A percentile compares a stretch with the other conserved stretches of the same genome.
Conservation (phyloP, 2,888 invertebrate genomes). For the Erannis defoliaria region DNA sequence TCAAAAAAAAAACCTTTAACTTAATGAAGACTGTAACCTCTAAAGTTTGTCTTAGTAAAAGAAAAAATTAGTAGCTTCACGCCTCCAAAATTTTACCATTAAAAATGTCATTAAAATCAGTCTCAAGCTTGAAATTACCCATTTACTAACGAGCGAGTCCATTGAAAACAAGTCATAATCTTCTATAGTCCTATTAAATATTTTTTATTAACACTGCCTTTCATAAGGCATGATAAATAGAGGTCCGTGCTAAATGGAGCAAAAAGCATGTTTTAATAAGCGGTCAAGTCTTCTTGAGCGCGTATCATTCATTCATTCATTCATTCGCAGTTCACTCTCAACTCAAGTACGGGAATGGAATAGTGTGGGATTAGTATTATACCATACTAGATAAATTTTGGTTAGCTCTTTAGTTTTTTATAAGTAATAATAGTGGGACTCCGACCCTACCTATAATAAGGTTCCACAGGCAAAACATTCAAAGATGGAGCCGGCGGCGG, state of each 20-base stretch:
- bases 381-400: too few species aligned
- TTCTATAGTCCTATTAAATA: slow-evolving; percentile 47
- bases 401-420: too few species aligned
- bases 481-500: too few species aligned
- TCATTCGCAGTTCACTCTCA: not conserved
- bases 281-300: slow-evolving; percentile 36
- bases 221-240: slow-evolving; percentile 50
- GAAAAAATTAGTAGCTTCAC: not conserved
- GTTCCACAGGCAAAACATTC: too few species aligned
- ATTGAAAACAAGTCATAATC: slow-evolving; percentile 29
- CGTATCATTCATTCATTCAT: slow-evolving; percentile 2
- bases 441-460: too few species aligned
- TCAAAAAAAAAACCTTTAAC: too few species aligned
- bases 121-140: slow-evolving; percentile 26
- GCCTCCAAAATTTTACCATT: slow-evolving; percentile 2
- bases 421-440: too few species aligned
- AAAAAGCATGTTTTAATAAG: slow-evolving; percentile 63
- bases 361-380: too few species aligned
- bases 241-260: slow-evolving; percentile 57
- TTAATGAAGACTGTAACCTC: too few species aligned
- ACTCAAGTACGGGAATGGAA: not conserved
- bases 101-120: slow-evolving; percentile 25
- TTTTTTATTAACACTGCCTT: slow-evolving; percentile 63
- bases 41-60: not conserved
- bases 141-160: slow-evolving; percentile 27